Percentiles rank a stretch among this genome's conserved stretches.
phyloP scores from a whole-genome alignment of 2,888 invertebrate genomes.

The Metalampra italica region DNA sequence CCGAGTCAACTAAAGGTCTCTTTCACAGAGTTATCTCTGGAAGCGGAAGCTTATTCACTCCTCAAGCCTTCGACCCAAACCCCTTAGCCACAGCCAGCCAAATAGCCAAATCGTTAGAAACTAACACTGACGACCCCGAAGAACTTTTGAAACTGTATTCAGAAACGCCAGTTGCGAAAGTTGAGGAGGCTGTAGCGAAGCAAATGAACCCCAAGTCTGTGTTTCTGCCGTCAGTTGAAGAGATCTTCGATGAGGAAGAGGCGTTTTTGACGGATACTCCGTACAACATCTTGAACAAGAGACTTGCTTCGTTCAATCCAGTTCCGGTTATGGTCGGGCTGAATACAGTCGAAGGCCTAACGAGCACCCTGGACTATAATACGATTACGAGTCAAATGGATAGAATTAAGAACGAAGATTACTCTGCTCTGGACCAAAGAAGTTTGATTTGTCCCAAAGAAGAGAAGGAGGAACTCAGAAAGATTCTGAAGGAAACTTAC shows the following conservation, averaged over 20 bases:
- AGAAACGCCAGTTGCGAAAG: constrained; percentile 40
- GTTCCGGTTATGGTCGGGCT: constrained; percentile 75
- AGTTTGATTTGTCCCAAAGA: constrained; percentile 38
- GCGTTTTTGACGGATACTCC: constrained; percentile 62
- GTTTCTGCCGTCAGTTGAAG: constrained; percentile 60
- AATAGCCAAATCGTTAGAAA: constrained; percentile 57
- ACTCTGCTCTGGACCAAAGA: constrained; percentile 50
- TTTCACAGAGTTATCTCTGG: constrained; percentile 63
- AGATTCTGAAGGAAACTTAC: constrained; percentile 52
- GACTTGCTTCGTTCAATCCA: constrained; percentile 40
- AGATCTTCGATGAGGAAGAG: constrained; percentile 52
- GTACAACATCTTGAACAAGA: constrained; percentile 56
- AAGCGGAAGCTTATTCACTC: constrained; percentile 57
- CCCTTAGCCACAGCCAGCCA: constrained; percentile 56
- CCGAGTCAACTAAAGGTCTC: constrained; percentile 57
- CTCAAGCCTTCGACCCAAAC: constrained; percentile 52
- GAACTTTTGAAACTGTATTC: constrained; percentile 46
- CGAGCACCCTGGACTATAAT: constrained; percentile 58
- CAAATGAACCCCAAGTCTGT: constrained; percentile 64
- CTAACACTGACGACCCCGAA: constrained; percentile 42
- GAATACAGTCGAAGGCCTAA: constrained; percentile 75
- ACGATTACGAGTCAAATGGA: constrained; percentile 62
- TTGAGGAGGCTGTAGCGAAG: constrained; percentile 62
- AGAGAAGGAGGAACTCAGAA: constrained; percentile 45
- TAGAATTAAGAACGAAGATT: constrained; percentile 56